Evolutionary conservation across 2,888 invertebrate species (phyloP).

Genomic region (Chalcosyrphus nemorum): DNA sequence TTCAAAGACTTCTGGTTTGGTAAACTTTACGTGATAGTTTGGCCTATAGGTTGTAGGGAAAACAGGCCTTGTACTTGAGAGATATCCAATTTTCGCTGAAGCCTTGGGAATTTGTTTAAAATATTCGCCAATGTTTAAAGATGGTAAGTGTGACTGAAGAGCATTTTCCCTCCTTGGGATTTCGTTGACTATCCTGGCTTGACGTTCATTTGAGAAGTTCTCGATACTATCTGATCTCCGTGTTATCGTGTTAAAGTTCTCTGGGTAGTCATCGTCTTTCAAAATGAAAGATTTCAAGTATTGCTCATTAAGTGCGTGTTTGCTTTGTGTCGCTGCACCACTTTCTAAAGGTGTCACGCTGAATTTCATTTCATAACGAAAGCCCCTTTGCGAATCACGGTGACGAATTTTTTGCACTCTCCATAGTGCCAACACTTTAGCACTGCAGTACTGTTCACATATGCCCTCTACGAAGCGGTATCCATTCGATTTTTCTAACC

Average conservation of each 20-base stretch:
- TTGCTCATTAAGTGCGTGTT: slow-evolving; percentile 11
- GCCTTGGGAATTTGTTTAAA: slow-evolving; percentile 75
- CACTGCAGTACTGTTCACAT: slow-evolving; percentile 75
- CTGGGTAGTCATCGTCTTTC: slow-evolving; percentile 82
- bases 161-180: slow-evolving; percentile 24
- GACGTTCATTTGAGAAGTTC: slow-evolving; percentile 73
- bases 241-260: slow-evolving; percentile 76
- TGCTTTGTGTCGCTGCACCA: slow-evolving; percentile 81
- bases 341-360: slow-evolving; percentile 83
- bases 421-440: slow-evolving; percentile 85
- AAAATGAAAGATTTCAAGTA: slow-evolving; percentile 84
- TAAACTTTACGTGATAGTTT: slow-evolving; percentile 76
- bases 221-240: slow-evolving; percentile 39
- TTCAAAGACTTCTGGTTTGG: slow-evolving; percentile 74
- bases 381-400: slow-evolving; percentile 83
- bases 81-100: slow-evolving; percentile 76
- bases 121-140: slow-evolving; percentile 80
- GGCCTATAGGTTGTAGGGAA: slow-evolving; percentile 80
- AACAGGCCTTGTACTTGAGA: slow-evolving; percentile 73
- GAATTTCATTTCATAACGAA: slow-evolving; percentile 87
- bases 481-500: slow-evolving; percentile 83
- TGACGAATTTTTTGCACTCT: slow-evolving; percentile 87
- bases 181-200: slow-evolving; percentile 50
- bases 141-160: slow-evolving; percentile 27
- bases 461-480: slow-evolving; percentile 84